phyloP scores from a whole-genome alignment of 2,888 invertebrate genomes.

The Leistus spinibarbis region DNA sequence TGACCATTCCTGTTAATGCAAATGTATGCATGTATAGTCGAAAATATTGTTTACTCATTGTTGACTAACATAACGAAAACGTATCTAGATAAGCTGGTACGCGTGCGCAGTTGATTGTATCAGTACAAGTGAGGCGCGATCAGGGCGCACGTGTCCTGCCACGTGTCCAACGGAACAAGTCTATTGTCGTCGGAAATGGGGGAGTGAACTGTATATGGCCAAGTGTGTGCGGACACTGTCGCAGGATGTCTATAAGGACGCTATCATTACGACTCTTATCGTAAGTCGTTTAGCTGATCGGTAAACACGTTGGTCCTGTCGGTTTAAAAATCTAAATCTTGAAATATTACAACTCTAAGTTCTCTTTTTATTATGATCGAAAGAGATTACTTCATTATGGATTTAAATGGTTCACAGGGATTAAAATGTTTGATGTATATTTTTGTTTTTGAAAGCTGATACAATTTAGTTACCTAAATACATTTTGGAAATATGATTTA shows the following conservation, averaged over 20 bases:
- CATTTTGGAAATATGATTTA: too few relatives aligned
- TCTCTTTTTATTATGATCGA: background rate
- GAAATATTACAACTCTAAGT: constrained; percentile 49
- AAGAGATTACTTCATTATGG: background rate
- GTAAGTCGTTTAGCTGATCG: constrained; percentile 54
- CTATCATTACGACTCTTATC: constrained; percentile 53
- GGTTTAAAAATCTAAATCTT: constrained; percentile 48
- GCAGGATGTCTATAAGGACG: constrained; percentile 11
- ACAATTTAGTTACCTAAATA: too few relatives aligned
- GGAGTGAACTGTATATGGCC: constrained; percentile 22
- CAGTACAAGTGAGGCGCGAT: constrained; percentile 2
- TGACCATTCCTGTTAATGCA: background rate
- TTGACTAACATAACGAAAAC: background rate
- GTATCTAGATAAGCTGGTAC: background rate
- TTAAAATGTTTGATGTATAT: background rate
- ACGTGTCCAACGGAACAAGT: constrained; percentile 43
- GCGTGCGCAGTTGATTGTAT: constrained; percentile 4
- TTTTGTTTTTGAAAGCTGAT: too few relatives aligned
- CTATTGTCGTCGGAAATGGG: constrained; percentile 33
- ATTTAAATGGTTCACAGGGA: background rate
- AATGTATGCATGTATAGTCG: background rate
- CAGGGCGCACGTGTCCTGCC: constrained; percentile 45
- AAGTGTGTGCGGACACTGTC: background rate
- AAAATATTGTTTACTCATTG: background rate
- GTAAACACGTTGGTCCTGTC: constrained; percentile 51